Conservation (phyloP, 2,888 invertebrate genomes). For the Meteorus cinctellus region DNA sequence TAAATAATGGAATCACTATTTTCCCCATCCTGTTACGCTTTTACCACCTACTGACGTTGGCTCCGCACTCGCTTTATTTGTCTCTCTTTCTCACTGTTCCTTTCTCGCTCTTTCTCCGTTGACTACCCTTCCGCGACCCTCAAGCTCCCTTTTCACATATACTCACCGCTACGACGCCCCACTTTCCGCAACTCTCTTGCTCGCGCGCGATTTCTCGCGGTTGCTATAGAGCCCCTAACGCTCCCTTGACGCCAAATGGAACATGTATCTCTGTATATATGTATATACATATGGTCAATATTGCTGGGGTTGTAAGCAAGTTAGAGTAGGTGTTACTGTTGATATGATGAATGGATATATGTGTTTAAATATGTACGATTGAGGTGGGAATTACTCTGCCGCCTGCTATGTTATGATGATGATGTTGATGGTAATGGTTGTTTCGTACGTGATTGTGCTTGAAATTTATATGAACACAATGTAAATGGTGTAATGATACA, state of each 20-base stretch:
- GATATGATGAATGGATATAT: neutral
- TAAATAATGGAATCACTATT: constrained; percentile 73
- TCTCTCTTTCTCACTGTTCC: constrained; percentile 42
- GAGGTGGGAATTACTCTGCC: constrained; percentile 7
- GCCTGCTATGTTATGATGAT: neutral
- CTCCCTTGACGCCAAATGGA: neutral
- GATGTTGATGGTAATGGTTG: constrained; percentile 3
- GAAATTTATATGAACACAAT: neutral
- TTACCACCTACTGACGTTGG: constrained; percentile 49
- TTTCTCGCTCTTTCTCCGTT: constrained; percentile 29
- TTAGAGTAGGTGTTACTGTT: neutral
- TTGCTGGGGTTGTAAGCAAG: neutral
- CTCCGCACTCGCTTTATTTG: constrained; percentile 1
- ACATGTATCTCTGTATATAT: neutral
- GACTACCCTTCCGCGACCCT: constrained; percentile 55
- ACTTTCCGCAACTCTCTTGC: constrained; percentile 53
- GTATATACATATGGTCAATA: neutral
- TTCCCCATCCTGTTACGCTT: constrained; percentile 56
- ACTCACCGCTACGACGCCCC: constrained; percentile 40
- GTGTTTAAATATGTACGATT: constrained; percentile 8
- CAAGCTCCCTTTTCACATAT: constrained; percentile 46
- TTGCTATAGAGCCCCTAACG: constrained; percentile 28
- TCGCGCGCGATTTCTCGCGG: constrained; percentile 60
- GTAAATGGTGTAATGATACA: neutral
- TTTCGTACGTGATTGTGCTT: neutral